phyloP scores from a whole-genome alignment of 1,140 invertebrate species.

The Zaprionus vittiger region DNA sequence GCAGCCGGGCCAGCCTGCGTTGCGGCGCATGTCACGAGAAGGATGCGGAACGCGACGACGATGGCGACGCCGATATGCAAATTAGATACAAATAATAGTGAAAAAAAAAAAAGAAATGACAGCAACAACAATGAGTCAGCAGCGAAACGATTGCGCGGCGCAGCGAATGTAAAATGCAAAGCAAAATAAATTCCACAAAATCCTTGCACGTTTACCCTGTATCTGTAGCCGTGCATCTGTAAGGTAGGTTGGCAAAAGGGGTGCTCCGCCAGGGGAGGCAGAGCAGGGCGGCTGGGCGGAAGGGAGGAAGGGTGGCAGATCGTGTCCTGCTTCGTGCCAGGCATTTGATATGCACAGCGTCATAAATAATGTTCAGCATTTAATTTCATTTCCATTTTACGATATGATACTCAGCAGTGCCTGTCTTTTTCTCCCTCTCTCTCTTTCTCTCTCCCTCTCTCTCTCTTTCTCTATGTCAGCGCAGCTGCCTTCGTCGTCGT shows the following conservation, averaged over 20 bases:
- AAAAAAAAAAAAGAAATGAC: constrained; percentile 28
- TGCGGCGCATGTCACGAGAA: constrained; percentile 62
- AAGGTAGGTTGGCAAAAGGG: constrained; percentile 44
- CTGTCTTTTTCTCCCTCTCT: constrained; percentile 2
- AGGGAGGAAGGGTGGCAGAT: constrained; percentile 7
- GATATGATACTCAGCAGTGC: constrained; percentile 67
- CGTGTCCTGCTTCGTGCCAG: constrained; percentile 23
- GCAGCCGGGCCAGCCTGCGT: constrained; percentile 20
- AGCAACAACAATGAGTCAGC: background rate
- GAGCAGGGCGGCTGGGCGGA: constrained; percentile 11
- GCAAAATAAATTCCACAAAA: constrained; percentile 76
- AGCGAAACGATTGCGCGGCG: constrained; percentile 1
- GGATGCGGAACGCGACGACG: constrained; percentile 53
- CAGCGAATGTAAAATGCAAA: constrained; percentile 71
- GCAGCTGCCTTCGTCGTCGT: background rate
- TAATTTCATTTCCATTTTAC: constrained; percentile 83
- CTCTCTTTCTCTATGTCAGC: background rate
- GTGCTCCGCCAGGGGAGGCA: constrained; percentile 53
- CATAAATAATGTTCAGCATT: constrained; percentile 82
- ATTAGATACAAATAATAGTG: constrained; percentile 82
- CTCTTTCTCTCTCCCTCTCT: background rate
- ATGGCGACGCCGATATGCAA: constrained; percentile 74
- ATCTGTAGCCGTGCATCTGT: constrained; percentile 39
- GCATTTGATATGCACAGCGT: constrained; percentile 80
- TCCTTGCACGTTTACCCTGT: constrained; percentile 53